Percentiles rank a stretch among this genome's conserved stretches.
These are phyloP conservation scores for Danio tinwini DNA, from an alignment of 2,797 vertebrate genomes.

Conservation along the genomic window DNA sequence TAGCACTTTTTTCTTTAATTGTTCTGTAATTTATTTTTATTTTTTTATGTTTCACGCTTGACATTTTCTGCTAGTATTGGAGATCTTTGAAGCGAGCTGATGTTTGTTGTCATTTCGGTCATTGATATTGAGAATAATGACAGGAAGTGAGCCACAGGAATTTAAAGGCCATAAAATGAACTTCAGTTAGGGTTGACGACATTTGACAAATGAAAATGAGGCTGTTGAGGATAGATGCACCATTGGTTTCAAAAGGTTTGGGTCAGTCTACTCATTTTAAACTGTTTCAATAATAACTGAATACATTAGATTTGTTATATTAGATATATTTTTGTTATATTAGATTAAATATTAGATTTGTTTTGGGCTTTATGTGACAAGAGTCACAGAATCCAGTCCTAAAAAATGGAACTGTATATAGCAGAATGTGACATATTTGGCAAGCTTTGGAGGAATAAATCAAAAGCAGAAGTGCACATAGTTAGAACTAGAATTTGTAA, in stretches of 20 bases:
- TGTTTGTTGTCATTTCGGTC: neutral
- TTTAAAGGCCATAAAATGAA: no score
- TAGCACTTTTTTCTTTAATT: neutral
- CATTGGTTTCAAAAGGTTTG: neutral
- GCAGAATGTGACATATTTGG: no score
- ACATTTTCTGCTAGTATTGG: neutral
- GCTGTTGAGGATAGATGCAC: neutral
- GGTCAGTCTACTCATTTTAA: neutral
- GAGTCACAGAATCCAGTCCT: no score
- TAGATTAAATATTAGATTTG: no score
- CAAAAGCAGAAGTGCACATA: no score
- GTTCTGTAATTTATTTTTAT: neutral
- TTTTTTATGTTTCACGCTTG: neutral
- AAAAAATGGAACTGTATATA: no score
- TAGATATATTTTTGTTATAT: no score
- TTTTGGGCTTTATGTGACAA: no score
- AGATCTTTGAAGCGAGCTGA: neutral
- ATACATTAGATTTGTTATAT: no score
- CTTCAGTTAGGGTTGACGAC: neutral
- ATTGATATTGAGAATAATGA: neutral
- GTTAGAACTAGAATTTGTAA: no score
- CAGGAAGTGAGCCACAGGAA: slow-evolving; percentile 8
- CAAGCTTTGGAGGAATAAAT: no score
- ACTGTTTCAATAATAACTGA: neutral
- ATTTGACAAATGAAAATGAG: neutral